Conservation (phyloP, 1,140 invertebrate species). For the Leptopilina boulardi region DNA sequence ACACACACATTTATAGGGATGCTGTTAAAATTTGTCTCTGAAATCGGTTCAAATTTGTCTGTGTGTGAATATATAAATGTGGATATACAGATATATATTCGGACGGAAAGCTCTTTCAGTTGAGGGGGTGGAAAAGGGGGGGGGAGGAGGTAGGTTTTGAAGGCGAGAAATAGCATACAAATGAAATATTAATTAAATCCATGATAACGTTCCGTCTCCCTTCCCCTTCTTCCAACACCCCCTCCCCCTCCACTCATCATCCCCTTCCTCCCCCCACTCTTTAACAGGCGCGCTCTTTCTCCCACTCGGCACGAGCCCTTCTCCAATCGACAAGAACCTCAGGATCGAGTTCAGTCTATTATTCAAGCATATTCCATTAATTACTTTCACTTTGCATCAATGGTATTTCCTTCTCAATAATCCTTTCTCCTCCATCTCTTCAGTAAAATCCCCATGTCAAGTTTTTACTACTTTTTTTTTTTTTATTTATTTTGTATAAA, state of each 20-base stretch:
- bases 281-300: conserved; percentile 9
- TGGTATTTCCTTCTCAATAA: conserved; percentile 64
- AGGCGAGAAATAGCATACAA: conserved; percentile 65
- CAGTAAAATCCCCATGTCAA: conserved; percentile 1
- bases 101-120: conserved; percentile 6
- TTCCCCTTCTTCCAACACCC: conserved; percentile 20
- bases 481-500: neutral
- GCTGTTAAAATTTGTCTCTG: conserved; percentile 25
- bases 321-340: conserved; percentile 50
- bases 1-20: neutral
- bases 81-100: neutral
- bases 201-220: conserved; percentile 59
- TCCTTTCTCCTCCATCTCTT: conserved; percentile 43
- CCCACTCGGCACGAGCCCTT: conserved; percentile 44
- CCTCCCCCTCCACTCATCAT: neutral
- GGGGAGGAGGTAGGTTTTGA: neutral
- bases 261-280: neutral
- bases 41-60: conserved; percentile 18
- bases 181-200: conserved; percentile 71
- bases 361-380: conserved; percentile 60
- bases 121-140: neutral
- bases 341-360: conserved; percentile 59
- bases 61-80: neutral
- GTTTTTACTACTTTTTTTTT: neutral
- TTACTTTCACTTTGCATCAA: conserved; percentile 65